Conservation (phyloP, 2,888 invertebrate species). For the Metallyticus violacea region DNA sequence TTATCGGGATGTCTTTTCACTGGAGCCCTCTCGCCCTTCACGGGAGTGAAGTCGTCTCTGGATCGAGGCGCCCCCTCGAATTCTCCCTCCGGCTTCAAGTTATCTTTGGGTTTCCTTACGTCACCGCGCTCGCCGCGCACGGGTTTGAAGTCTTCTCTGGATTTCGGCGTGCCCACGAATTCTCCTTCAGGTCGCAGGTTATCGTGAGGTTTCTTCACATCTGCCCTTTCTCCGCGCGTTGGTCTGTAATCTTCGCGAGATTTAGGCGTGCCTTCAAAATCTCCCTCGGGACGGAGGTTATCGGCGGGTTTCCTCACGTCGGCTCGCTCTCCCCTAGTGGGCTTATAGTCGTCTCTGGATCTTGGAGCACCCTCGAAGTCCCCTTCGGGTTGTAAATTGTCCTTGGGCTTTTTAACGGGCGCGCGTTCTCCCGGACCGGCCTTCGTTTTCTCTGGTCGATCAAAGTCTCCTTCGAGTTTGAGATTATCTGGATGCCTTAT, state of each 20-base stretch:
- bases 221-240: conserved; percentile 35
- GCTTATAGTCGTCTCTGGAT: conserved; percentile 47
- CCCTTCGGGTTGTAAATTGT: conserved; percentile 41
- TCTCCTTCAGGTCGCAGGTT: conserved; percentile 54
- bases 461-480: conserved; percentile 38
- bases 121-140: conserved; percentile 41
- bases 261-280: conserved; percentile 49
- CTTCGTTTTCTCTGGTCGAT: conserved; percentile 38
- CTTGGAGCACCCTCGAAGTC: conserved; percentile 38
- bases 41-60: conserved; percentile 29
- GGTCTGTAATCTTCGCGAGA: conserved; percentile 35
- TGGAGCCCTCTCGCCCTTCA: conserved; percentile 36
- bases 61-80: conserved; percentile 36
- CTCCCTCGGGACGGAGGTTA: conserved; percentile 52
- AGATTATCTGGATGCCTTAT: conserved; percentile 44
- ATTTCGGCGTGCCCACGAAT: conserved; percentile 45
- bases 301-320: conserved; percentile 43
- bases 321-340: conserved; percentile 42
- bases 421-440: conserved; percentile 36
- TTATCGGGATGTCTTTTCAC: conserved; percentile 45
- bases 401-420: conserved; percentile 49
- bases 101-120: conserved; percentile 43
- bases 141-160: conserved; percentile 38
- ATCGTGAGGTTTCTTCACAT: conserved; percentile 47
- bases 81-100: conserved; percentile 40